Conservation (phyloP, 2,113 vertebrate genomes). For the Octodon degus region DNA sequence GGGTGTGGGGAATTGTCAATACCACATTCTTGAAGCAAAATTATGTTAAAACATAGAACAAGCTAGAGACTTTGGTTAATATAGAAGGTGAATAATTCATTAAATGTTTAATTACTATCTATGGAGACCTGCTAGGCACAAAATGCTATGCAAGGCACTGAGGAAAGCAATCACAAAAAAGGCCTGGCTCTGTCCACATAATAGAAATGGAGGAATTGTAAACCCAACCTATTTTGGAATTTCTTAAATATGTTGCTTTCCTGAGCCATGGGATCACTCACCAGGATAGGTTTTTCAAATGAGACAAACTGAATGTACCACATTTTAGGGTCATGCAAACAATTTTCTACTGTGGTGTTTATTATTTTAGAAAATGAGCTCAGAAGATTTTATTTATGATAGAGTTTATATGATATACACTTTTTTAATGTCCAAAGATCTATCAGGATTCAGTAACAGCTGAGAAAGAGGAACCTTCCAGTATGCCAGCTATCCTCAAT, state of each 20-base stretch:
- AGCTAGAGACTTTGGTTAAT: not conserved
- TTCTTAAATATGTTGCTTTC: slow-evolving; percentile 22
- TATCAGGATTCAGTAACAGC: not conserved
- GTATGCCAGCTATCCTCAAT: not conserved
- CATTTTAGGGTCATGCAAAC: slow-evolving; percentile 1
- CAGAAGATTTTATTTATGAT: not conserved
- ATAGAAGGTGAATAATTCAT: not conserved
- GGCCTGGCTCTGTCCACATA: not conserved
- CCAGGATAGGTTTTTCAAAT: not conserved
- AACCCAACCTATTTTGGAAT: not conserved
- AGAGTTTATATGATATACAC: not conserved
- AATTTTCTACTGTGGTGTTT: slow-evolving; percentile 15
- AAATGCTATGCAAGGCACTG: not conserved
- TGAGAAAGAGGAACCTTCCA: not conserved
- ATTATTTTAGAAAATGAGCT: slow-evolving; percentile 30
- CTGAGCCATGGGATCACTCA: slow-evolving; percentile 1
- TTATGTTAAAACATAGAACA: not conserved
- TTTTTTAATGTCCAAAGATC: not conserved
- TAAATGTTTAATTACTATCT: not conserved
- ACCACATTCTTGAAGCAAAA: not conserved
- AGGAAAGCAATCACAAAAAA: not conserved
- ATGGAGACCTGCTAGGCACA: not conserved
- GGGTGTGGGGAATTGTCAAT: not conserved
- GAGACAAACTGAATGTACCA: not conserved
- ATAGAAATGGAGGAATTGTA: slow-evolving; percentile 38